Percentiles rank a stretch among this genome's conserved stretches.
Evolutionary conservation across 2,797 vertebrate genomes (phyloP).

Genomic region (Lepilemur septentrionalis): DNA sequence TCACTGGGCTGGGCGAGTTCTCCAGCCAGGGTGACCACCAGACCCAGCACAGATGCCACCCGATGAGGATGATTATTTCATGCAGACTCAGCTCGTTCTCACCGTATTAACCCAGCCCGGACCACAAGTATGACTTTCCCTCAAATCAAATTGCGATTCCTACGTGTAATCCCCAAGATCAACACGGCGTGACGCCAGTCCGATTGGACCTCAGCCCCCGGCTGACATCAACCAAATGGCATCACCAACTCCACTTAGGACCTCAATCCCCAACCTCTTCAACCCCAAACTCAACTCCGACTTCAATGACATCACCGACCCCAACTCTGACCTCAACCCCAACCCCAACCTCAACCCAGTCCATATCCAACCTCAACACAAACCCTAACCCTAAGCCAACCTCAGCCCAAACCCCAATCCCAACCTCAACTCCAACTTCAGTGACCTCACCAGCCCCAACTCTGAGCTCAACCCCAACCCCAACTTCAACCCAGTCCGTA

Average conservation of each 20-base stretch:
- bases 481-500: too few species aligned
- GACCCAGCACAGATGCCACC: background rate
- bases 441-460: background rate
- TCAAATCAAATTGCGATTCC: background rate
- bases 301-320: too few species aligned
- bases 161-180: background rate
- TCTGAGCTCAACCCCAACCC: background rate
- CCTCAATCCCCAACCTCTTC: background rate
- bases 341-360: background rate
- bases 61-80: background rate
- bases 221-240: background rate
- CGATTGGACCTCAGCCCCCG: background rate
- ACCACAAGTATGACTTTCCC: background rate
- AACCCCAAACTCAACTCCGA: background rate
- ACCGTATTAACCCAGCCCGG: background rate
- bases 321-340: background rate
- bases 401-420: background rate
- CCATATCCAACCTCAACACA: background rate
- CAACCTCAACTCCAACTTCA: background rate
- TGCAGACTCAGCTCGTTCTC: background rate
- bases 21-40: background rate
- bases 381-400: background rate
- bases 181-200: background rate
- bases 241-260: background rate
- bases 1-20: background rate